Base-by-base conservation (phyloP, 2,888 invertebrate genomes). In the Oscheius sp. region DNA sequence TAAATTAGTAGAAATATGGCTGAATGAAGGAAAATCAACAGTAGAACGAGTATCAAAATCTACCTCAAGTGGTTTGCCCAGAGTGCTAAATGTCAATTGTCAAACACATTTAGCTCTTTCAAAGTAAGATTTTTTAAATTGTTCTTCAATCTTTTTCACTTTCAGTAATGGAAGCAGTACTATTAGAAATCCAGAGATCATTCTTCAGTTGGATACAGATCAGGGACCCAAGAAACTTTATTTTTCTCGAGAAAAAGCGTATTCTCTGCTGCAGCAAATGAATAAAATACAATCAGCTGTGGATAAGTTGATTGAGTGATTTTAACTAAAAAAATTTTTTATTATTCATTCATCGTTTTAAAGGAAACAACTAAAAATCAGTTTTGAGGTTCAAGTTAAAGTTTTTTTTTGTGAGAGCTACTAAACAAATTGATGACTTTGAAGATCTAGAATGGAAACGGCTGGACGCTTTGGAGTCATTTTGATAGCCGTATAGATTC, bases 51-150 rank as follows among this genome's bases (percentile, higher is more conserved):
- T 38, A 22, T 14, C 28, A 8, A 44, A 45, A 26, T 17, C 51
- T 8, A 50, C 38, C 2, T 50, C 38, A 26, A 38, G 51, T 0
- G 51, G 41, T 1, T 3, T 51, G n/a, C 64, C 64, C 12, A 5
- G 50, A 8, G 50, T 64, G 4, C 6, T 26, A 1, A 30, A 64
- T 51, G 64, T 64, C 9, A 38, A 64, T 32, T 64, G 51, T 12
- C 17, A 50, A 4, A 51, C 51, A 38, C 64, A 51, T 14, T n/a
- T 50, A 14, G 1, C 22, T 3, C 17, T 51, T 24, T 14, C 38
- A 14, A 38, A 41, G 64, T 64, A 24, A 51, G 51, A 1, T n/a
- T n/a, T 17, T 17, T n/a, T 33, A 20, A 32, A 50, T 24, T 32
- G 1, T 33, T 32, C 36, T 33, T 47, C 36, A 9, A 47, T 47